Evolutionary conservation across 2,113 vertebrate genomes (phyloP).

Genomic region (Xenus cinereus): DNA sequence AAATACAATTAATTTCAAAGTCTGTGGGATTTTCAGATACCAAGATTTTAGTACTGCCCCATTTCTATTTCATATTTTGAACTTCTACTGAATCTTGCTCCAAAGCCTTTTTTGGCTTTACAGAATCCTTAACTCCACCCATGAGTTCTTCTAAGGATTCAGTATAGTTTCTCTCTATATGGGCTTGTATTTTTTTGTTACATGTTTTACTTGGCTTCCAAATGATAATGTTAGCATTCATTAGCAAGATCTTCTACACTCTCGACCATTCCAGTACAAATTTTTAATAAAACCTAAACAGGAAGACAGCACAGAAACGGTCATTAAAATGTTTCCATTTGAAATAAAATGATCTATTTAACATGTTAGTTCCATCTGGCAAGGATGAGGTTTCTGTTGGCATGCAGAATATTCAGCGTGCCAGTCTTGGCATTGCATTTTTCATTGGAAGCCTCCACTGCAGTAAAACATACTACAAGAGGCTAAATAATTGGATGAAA

Average conservation of each 20-base stretch:
- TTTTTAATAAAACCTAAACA: conserved; percentile 35
- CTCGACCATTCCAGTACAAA: not conserved
- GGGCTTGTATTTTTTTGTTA: not conserved
- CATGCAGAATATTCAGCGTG: not conserved
- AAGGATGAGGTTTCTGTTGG: conserved; percentile 3
- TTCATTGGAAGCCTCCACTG: not conserved
- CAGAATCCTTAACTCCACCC: not conserved
- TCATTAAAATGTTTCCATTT: conserved; percentile 53
- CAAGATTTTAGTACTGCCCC: not conserved
- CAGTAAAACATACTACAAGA: not conserved
- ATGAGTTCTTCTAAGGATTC: not conserved
- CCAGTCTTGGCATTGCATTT: not conserved
- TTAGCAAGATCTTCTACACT: not conserved
- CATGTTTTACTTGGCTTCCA: not conserved
- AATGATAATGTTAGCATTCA: not conserved
- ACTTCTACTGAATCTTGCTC: not conserved
- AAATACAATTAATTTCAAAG: not conserved
- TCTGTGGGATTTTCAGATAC: not conserved
- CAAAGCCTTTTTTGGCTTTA: not conserved
- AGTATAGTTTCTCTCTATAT: not conserved
- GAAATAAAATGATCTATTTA: conserved; percentile 28
- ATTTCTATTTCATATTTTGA: not conserved
- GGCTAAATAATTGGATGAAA: conserved; percentile 7
- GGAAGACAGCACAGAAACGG: not conserved
- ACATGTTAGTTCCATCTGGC: conserved; percentile 7